Base-by-base conservation (phyloP, 2,113 vertebrate genomes). In the Crotophaga sulcirostris region DNA sequence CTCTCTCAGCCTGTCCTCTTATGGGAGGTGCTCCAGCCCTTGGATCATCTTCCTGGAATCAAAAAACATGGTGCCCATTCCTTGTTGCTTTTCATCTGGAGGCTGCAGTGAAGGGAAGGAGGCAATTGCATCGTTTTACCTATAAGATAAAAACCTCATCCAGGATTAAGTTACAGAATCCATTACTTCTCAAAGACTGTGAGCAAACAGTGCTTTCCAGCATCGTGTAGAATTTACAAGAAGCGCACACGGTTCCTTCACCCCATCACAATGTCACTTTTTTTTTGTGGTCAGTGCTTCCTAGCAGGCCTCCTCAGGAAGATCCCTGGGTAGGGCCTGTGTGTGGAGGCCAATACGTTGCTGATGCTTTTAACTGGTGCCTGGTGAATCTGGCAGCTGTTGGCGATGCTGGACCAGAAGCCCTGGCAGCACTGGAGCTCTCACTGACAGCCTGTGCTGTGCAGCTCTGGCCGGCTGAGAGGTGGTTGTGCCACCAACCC, bases 331-430 rank as follows among this genome's bases (percentile, higher is more conserved):
- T 40, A 82, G 59, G 13, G 38, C 3, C 10, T 28, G 33, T 19
- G 47, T 20, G 34, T 21, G 21, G 83, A 16, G 17, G 31, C 72
- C n/a, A 7, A 11, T 6, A 63, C 47, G 69, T 21, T 55, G 17
- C 47, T 44, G 74, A 21, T 11, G 11, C 3, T 86, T 66, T 42
- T 29, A 47, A 66, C n/a, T 1, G 0, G 14, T 38, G 60, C 34
- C 21, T 28, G 0, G 0, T 45, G n/a, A 51, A 54, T 51, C 52
- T 45, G 36, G 63, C 25, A 52, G 16, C 67, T 2, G 0, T 26
- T 0, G 3, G 17, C 1, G 10, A 4, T 28, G 29, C 76, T 67
- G 82, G 64, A 19, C 0, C 3, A 9, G 33, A 42, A 77, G 51
- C 45, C 52, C 24, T 7, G 16, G 14, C 8, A 13, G 1, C 45